Evolutionary conservation across 1,140 invertebrate species (phyloP).

Genomic region (Hyles euphorbiae): DNA sequence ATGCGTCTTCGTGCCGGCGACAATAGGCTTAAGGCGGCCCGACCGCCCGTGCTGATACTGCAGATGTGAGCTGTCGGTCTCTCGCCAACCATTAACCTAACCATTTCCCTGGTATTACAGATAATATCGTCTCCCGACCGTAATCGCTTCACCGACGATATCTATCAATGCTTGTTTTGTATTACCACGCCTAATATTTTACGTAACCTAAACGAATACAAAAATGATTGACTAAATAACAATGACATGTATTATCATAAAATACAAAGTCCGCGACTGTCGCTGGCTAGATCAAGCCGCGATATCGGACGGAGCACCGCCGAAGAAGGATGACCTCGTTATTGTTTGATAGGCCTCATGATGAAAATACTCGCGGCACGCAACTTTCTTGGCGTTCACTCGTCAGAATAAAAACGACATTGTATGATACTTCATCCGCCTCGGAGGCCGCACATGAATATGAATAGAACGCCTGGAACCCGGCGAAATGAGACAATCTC

Average conservation of each 20-base stretch:
- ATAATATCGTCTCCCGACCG: conserved; percentile 23
- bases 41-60: conserved; percentile 32
- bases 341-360: conserved; percentile 66
- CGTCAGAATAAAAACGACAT: conserved; percentile 61
- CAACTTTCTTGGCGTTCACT: conserved; percentile 62
- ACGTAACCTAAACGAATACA: conserved; percentile 21
- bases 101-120: conserved; percentile 39
- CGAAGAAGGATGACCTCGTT: conserved; percentile 55
- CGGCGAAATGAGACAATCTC: conserved; percentile 48
- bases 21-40: conserved; percentile 53
- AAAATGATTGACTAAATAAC: conserved; percentile 37
- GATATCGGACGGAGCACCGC: conserved; percentile 39
- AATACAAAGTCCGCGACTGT: conserved; percentile 49
- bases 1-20: conserved; percentile 46
- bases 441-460: conserved; percentile 48
- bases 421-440: conserved; percentile 56
- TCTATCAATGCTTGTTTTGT: conserved; percentile 13
- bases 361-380: conserved; percentile 63
- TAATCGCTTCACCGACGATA: conserved; percentile 8
- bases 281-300: conserved; percentile 42
- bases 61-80: conserved; percentile 44
- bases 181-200: conserved; percentile 12
- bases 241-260: conserved; percentile 39
- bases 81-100: conserved; percentile 47
- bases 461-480: conserved; percentile 47